phyloP scores from a whole-genome alignment of 2,888 invertebrate species.

The Lithophane ornitopus region DNA sequence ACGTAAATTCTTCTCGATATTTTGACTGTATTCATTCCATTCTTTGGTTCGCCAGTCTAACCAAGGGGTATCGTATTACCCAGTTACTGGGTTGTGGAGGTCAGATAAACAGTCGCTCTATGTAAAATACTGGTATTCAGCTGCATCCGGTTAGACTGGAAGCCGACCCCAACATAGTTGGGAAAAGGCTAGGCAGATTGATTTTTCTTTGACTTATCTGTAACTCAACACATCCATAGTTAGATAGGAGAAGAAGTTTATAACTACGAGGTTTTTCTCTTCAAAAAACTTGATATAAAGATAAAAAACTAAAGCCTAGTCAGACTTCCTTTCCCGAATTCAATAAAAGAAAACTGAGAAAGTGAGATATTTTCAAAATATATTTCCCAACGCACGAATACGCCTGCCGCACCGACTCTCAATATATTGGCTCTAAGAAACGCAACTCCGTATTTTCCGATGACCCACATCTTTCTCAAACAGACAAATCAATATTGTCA shows the following conservation, averaged over 20 bases:
- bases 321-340: conserved; percentile 16
- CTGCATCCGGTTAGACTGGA: no score
- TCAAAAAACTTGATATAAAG: neutral
- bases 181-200: no score
- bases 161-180: no score
- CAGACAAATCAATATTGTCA: conserved; percentile 60
- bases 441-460: conserved; percentile 49
- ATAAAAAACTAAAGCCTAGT: neutral
- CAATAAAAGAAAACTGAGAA: conserved; percentile 26
- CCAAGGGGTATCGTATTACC: no score
- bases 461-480: conserved; percentile 64
- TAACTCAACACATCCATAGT: neutral
- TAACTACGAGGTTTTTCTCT: neutral
- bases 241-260: neutral
- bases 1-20: neutral
- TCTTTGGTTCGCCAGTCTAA: no score
- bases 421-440: conserved; percentile 50
- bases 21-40: neutral
- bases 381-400: conserved; percentile 45
- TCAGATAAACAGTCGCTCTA: no score
- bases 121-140: no score
- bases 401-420: conserved; percentile 29
- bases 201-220: no score
- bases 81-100: no score
- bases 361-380: conserved; percentile 22